phyloP scores from a whole-genome alignment of 2,888 invertebrate genomes.

The Drosophila cognata region DNA sequence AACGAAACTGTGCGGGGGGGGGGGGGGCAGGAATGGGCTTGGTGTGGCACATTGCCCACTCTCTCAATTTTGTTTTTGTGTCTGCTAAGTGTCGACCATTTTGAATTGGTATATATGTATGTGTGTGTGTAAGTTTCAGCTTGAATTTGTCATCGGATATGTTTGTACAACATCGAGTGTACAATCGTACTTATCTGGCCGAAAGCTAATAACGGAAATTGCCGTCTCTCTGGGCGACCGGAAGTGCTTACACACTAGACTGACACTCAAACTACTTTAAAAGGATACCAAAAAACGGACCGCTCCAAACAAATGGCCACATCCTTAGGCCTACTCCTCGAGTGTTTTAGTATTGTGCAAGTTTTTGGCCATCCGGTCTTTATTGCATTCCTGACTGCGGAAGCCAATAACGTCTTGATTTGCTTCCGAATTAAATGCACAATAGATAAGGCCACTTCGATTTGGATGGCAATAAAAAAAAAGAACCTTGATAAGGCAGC shows the following conservation, averaged over 20 bases:
- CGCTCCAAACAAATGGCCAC: conserved; percentile 14
- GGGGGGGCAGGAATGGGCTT: neutral
- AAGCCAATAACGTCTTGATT: conserved; percentile 61
- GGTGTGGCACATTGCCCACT: neutral
- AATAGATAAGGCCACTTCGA: neutral
- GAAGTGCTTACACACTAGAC: conserved; percentile 72
- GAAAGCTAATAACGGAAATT: conserved; percentile 65
- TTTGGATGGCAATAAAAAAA: neutral
- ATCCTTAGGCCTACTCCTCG: conserved; percentile 11
- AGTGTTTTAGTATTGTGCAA: conserved; percentile 24
- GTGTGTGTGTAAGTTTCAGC: neutral
- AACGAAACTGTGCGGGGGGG: neutral
- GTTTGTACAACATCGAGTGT: neutral
- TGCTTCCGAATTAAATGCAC: conserved; percentile 24
- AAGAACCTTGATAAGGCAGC: neutral
- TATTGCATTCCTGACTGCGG: conserved; percentile 48
- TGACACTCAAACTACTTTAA: conserved; percentile 61
- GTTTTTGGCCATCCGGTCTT: conserved; percentile 27
- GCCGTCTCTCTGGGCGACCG: conserved; percentile 61
- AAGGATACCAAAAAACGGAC: conserved; percentile 40
- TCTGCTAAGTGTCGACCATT: conserved; percentile 16
- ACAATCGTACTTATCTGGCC: conserved; percentile 14
- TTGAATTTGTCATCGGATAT: conserved; percentile 33
- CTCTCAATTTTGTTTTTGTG: neutral
- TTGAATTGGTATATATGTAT: conserved; percentile 10